These are phyloP conservation scores for Carollia perspicillata DNA, from an alignment of 2,113 vertebrate species.

Conservation along the genomic window DNA sequence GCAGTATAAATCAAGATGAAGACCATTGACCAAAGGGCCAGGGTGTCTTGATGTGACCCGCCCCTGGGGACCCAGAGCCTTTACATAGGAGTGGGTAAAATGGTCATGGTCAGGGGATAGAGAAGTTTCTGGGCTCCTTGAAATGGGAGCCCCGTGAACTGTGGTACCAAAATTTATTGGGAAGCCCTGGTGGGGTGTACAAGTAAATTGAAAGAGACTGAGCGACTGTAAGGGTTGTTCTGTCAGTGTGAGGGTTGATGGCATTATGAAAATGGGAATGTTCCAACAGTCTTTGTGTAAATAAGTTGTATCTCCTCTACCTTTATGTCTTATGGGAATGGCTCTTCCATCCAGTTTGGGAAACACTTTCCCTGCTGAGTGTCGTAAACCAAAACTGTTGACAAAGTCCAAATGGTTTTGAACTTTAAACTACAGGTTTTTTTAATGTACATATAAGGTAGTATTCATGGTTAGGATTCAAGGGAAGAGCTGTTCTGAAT, in stretches of 20 bases:
- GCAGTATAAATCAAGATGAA: not conserved
- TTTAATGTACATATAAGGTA: not conserved
- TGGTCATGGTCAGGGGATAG: not conserved
- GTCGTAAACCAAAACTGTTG: not conserved
- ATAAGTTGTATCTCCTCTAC: not conserved
- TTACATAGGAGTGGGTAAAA: not conserved
- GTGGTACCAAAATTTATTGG: not conserved
- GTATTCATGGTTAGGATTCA: not conserved
- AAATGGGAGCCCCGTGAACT: not conserved
- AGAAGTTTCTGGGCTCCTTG: not conserved
- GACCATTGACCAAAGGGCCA: not conserved
- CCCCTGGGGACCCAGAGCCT: not conserved
- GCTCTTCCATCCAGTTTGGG: not conserved
- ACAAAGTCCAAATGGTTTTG: not conserved
- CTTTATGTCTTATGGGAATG: not conserved
- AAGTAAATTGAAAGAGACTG: not conserved
- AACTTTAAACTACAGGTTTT: not conserved
- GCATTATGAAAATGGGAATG: not conserved
- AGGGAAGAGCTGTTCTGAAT: slow-evolving; percentile 6
- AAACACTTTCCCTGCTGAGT: not conserved
- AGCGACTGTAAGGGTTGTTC: not conserved
- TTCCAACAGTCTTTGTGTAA: not conserved
- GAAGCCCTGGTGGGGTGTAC: not conserved
- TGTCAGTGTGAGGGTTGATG: not conserved
- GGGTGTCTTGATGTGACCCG: not conserved